phyloP scores from a whole-genome alignment of 2,113 vertebrate species.

The Mystacornis crossleyi region DNA sequence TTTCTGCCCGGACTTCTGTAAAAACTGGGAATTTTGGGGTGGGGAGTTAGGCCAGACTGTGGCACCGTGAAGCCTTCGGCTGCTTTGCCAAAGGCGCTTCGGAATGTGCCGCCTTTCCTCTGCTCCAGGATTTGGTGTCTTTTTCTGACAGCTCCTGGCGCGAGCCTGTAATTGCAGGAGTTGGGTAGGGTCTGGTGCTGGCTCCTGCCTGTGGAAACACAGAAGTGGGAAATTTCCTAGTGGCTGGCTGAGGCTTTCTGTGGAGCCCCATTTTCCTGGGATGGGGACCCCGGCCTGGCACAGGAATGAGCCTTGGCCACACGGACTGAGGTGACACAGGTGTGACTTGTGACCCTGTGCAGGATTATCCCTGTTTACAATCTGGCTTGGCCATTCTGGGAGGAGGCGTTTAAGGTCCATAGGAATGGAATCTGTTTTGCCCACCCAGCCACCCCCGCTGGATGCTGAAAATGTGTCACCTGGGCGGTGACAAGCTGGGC shows the following conservation, averaged over 20 bases:
- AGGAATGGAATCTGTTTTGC: background rate
- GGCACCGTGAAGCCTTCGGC: rapidly evolving
- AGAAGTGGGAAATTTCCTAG: background rate
- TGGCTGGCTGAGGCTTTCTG: background rate
- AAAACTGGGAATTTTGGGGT: background rate
- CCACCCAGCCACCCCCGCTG: background rate
- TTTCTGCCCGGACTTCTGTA: rapidly evolving
- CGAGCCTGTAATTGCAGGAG: background rate
- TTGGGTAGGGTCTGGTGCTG: background rate
- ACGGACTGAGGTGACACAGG: rapidly evolving
- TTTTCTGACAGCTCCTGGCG: background rate
- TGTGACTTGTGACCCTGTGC: background rate
- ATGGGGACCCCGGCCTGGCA: rapidly evolving
- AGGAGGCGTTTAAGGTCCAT: background rate
- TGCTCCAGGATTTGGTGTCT: background rate
- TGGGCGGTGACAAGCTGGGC: background rate
- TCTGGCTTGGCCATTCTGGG: background rate
- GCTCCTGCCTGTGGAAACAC: background rate
- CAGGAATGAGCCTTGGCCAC: background rate
- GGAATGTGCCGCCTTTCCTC: rapidly evolving
- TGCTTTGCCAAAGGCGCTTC: rapidly evolving
- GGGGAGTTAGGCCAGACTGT: rapidly evolving
- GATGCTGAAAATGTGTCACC: background rate
- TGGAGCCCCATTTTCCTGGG: background rate
- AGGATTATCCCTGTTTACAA: background rate